phyloP scores from a whole-genome alignment of 1,140 invertebrate genomes.

The Wiebesia pumilae region DNA sequence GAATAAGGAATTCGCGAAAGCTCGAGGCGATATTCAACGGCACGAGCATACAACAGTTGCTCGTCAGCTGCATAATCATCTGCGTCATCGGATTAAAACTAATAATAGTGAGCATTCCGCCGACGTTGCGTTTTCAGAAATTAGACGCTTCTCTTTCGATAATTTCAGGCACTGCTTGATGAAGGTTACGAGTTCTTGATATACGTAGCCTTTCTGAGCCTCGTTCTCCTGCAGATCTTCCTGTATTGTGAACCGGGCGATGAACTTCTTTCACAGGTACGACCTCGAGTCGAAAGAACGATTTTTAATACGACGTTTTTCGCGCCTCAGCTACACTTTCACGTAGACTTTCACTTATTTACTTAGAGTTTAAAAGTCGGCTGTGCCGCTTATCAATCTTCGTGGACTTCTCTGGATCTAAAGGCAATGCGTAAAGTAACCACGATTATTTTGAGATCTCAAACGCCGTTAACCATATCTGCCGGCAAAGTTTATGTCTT shows the following conservation, averaged over 20 bases:
- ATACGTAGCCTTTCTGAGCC: slow-evolving; percentile 42
- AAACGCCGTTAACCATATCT: slow-evolving; percentile 25
- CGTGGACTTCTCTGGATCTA: neutral
- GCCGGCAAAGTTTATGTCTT: slow-evolving; percentile 46
- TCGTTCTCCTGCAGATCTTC: slow-evolving; percentile 48
- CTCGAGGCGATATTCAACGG: slow-evolving; percentile 37
- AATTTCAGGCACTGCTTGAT: slow-evolving; percentile 37
- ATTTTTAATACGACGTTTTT: neutral
- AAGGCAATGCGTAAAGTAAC: neutral
- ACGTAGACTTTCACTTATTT: neutral
- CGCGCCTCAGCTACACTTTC: neutral
- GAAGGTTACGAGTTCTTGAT: slow-evolving; percentile 27
- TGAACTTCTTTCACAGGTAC: slow-evolving; percentile 43
- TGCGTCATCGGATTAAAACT: slow-evolving; percentile 53
- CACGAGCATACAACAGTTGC: slow-evolving; percentile 46
- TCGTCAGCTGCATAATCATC: slow-evolving; percentile 52
- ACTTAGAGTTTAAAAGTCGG: slow-evolving; percentile 36
- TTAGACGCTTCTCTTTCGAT: neutral
- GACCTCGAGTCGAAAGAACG: neutral
- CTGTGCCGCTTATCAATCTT: slow-evolving; percentile 16
- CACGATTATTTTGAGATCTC: slow-evolving; percentile 36
- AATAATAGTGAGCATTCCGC: slow-evolving; percentile 43
- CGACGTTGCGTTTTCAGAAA: neutral
- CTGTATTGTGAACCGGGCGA: slow-evolving; percentile 50
- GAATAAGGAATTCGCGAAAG: slow-evolving; percentile 29